phyloP scores from a whole-genome alignment of 1,140 invertebrate species.

The Panulirus ornatus region DNA sequence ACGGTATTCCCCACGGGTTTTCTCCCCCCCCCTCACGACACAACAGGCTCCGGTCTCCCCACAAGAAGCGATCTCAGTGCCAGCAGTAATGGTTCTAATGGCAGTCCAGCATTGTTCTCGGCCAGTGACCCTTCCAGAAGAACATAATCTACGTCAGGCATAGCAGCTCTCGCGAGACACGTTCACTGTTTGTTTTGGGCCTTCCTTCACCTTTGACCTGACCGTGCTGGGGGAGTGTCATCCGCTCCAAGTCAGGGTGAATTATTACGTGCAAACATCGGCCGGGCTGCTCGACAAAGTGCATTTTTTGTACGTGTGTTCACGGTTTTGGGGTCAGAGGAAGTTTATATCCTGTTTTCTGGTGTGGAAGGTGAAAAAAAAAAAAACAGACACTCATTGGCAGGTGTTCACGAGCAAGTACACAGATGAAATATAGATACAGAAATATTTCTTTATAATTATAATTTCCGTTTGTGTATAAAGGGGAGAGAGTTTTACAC shows the following conservation, averaged over 20 bases:
- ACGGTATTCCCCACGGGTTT: not conserved
- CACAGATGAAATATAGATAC: too few species aligned
- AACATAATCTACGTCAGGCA: not conserved
- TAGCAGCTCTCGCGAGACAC: not conserved
- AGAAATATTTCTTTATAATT: too few species aligned
- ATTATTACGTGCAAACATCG: not conserved
- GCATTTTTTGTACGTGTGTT: not conserved
- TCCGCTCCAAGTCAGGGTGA: not conserved
- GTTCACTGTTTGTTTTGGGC: not conserved
- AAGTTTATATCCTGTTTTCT: not conserved
- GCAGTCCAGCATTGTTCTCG: constrained; percentile 2
- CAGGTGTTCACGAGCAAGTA: too few species aligned
- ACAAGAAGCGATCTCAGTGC: not conserved
- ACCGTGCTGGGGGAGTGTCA: not conserved
- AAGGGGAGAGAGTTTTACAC: too few species aligned
- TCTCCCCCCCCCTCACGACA: not conserved
- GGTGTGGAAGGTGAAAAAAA: not conserved
- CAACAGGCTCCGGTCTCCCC: not conserved
- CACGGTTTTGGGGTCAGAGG: not conserved
- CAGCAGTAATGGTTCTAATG: not conserved
- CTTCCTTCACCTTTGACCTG: not conserved
- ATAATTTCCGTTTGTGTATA: too few species aligned
- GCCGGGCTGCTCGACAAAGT: not conserved
- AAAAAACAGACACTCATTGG: too few species aligned
- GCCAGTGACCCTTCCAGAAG: not conserved